A percentile compares a stretch with the other conserved stretches of the same genome.
phyloP scores from a whole-genome alignment of 2,888 invertebrate species.

The Hydropsyche betteni region DNA sequence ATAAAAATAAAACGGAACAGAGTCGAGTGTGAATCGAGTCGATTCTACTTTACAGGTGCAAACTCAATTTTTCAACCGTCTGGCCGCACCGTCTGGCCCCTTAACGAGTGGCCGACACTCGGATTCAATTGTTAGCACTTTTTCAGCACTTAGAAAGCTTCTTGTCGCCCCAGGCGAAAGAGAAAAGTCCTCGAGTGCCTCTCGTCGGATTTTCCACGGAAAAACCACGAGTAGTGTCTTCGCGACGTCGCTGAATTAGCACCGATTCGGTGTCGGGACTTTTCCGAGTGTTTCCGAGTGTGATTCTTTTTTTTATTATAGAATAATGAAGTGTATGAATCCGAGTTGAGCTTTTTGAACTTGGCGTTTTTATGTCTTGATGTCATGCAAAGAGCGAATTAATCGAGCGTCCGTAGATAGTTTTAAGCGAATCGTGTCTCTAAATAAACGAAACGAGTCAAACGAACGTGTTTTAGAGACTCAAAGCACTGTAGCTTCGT shows the following conservation, averaged over 20 bases:
- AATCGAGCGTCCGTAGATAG: no score
- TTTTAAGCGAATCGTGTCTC: no score
- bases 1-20: no score
- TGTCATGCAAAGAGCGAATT: no score
- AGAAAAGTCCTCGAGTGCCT: neutral
- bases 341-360: no score
- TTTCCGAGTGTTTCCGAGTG: no score
- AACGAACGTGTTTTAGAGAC: constrained; percentile 11
- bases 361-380: no score
- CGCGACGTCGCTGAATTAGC: no score
- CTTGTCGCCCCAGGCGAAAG: neutral
- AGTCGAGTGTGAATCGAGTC: no score
- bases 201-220: constrained; percentile 19
- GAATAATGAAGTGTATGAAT: no score
- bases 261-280: no score
- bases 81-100: constrained; percentile 7
- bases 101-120: constrained; percentile 17
- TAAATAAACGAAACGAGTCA: constrained; percentile 24
- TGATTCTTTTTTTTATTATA: no score
- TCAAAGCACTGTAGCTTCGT: constrained; percentile 37
- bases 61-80: constrained; percentile 18
- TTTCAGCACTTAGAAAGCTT: neutral
- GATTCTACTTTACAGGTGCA: constrained; percentile 6
- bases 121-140: constrained; percentile 17
- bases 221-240: neutral